A percentile compares a stretch with the other conserved stretches of the same genome.
Conservation (phyloP, 2,797 vertebrate genomes). For the Tenualosa thibaudeaui region DNA sequence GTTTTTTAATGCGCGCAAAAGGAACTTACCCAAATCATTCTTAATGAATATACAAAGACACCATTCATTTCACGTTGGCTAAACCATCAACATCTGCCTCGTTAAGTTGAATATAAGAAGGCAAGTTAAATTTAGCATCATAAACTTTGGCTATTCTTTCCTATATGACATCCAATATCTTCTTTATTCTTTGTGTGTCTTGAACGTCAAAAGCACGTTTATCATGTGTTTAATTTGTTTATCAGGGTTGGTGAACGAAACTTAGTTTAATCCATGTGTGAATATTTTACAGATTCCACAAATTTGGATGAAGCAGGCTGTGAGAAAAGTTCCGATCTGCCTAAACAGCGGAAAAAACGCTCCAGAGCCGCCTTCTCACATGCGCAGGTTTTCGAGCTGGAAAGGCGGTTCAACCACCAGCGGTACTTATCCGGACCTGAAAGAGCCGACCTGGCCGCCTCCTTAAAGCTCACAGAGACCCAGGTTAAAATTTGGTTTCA, state of each 20-base stretch:
- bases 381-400: conserved; percentile 97
- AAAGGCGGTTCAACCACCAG: conserved; percentile 98
- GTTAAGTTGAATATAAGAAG: neutral
- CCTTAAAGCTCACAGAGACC: conserved; percentile 96
- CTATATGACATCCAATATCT: neutral
- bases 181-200: neutral
- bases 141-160: neutral
- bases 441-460: conserved; percentile 95
- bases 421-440: conserved; percentile 96
- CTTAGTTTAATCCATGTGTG: neutral
- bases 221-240: neutral
- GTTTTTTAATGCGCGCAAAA: neutral
- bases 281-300: conserved; percentile 67
- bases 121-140: neutral
- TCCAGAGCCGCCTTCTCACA: conserved; percentile 97
- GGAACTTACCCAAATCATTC: neutral
- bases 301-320: conserved; percentile 64
- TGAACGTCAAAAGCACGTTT: neutral
- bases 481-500: conserved; percentile 99
- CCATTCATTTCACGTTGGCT: conserved; percentile 4
- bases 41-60: conserved; percentile 4
- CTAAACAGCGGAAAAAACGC: conserved; percentile 95
- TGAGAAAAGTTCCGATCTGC: conserved; percentile 73
- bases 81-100: neutral
- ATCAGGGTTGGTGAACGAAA: neutral